Conservation (phyloP, 2,888 invertebrate genomes). For the Cryptus armator region DNA sequence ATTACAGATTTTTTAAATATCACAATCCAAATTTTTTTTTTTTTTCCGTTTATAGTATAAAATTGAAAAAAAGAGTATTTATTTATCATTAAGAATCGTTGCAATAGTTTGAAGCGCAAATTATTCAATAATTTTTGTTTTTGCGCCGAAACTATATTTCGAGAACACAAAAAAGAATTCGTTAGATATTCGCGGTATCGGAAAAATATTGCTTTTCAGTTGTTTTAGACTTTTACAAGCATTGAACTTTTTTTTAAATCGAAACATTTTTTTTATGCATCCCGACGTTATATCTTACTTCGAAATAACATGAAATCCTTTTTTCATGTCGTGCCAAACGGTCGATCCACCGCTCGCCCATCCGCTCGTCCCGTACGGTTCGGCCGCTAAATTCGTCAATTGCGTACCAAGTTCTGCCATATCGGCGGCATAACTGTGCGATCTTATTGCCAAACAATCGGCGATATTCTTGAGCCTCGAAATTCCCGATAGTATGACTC, state of each 20-base stretch:
- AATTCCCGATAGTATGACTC: constrained; percentile 86
- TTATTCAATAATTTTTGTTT: too few relatives aligned
- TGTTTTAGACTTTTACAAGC: too few relatives aligned
- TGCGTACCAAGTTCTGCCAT: constrained; percentile 87
- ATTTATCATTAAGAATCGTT: too few relatives aligned
- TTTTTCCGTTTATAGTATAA: too few relatives aligned
- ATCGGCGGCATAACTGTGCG: constrained; percentile 86
- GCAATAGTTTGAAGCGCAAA: too few relatives aligned
- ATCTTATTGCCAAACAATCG: constrained; percentile 85
- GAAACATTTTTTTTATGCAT: background rate
- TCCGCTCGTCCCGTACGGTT: constrained; percentile 82
- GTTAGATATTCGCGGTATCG: too few relatives aligned
- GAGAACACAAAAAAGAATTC: too few relatives aligned
- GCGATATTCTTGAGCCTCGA: constrained; percentile 87
- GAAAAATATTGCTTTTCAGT: too few relatives aligned
- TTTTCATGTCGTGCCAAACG: constrained; percentile 86
- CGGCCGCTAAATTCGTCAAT: constrained; percentile 85
- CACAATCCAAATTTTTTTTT: too few relatives aligned
- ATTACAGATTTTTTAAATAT: too few relatives aligned
- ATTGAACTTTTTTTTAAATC: background rate
- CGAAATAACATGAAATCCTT: constrained; percentile 86
- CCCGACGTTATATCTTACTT: constrained; percentile 81
- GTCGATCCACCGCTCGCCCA: constrained; percentile 85
- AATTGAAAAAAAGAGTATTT: too few relatives aligned
- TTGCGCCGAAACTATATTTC: too few relatives aligned